These are phyloP conservation scores for Leistus spinibarbis DNA, from an alignment of 2,888 invertebrate genomes.

Conservation along the genomic window DNA sequence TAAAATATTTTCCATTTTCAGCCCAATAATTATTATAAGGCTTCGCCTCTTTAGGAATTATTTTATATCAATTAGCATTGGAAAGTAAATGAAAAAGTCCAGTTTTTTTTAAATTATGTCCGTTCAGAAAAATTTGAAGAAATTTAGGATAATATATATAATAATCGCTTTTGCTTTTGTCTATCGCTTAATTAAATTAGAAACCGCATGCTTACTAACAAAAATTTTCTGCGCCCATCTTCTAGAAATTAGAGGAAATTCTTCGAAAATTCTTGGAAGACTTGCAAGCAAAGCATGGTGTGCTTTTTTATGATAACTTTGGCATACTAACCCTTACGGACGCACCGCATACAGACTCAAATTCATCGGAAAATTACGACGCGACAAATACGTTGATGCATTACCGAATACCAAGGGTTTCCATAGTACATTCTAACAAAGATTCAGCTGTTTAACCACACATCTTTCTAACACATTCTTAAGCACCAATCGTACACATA, in stretches of 20 bases:
- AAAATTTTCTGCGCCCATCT: conserved; percentile 48
- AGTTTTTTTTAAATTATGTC: too few relatives aligned
- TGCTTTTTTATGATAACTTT: conserved; percentile 43
- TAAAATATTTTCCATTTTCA: too few relatives aligned
- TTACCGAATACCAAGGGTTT: conserved; percentile 46
- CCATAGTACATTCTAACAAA: conserved; percentile 44
- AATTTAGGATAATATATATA: too few relatives aligned
- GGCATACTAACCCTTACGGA: conserved; percentile 18
- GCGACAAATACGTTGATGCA: conserved; percentile 21
- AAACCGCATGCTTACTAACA: conserved; percentile 31
- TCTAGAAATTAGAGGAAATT: conserved; percentile 63
- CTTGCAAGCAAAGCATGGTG: conserved; percentile 57
- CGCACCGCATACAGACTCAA: conserved; percentile 1
- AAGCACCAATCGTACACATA: not conserved
- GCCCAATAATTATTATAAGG: too few relatives aligned
- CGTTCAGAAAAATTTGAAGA: too few relatives aligned
- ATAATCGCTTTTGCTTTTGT: not conserved
- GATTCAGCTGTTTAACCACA: conserved; percentile 25
- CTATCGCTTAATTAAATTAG: not conserved
- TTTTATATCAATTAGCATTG: too few relatives aligned
- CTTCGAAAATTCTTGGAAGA: conserved; percentile 59
- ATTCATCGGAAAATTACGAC: conserved; percentile 1
- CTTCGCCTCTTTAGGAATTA: too few relatives aligned
- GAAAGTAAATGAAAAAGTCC: too few relatives aligned
- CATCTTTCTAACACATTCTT: not conserved